A percentile compares a stretch with the other conserved stretches of the same genome.
These are phyloP conservation scores for Platycnemis pennipes DNA, from an alignment of 2,888 invertebrate species.

Conservation along the genomic window DNA sequence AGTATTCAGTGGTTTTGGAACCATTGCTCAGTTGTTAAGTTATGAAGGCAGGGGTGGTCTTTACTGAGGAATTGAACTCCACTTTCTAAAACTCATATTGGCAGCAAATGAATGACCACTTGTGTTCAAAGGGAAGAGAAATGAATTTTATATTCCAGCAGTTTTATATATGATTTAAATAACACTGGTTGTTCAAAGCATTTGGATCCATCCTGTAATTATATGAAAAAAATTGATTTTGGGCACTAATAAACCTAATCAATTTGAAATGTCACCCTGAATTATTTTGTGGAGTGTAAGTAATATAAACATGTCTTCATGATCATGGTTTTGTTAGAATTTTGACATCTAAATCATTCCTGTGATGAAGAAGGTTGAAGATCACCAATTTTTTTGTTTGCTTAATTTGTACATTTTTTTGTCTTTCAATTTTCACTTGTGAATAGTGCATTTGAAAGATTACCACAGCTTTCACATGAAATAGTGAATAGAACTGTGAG, in stretches of 20 bases:
- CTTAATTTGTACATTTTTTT: neutral
- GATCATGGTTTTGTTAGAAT: neutral
- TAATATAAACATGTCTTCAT: neutral
- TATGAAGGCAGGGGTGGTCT: neutral
- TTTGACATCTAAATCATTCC: neutral
- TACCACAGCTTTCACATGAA: neutral
- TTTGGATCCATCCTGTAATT: neutral
- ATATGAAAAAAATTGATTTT: neutral
- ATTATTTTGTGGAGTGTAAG: neutral
- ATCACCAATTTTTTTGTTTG: neutral
- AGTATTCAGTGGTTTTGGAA: neutral
- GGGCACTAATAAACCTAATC: neutral
- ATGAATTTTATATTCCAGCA: neutral
- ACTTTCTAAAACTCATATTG: neutral
- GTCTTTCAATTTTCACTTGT: neutral
- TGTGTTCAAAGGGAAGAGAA: neutral
- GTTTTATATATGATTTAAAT: constrained; percentile 4
- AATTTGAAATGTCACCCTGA: neutral
- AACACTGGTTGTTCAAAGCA: neutral
- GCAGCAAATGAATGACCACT: neutral
- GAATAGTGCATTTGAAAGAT: constrained; percentile 20
- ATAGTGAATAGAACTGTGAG: constrained; percentile 27
- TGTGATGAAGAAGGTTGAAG: neutral
- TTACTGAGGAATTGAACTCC: neutral
- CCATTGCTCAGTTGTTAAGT: constrained; percentile 36